phyloP scores from a whole-genome alignment of 1,140 invertebrate genomes.

The Contarinia nasturtii region DNA sequence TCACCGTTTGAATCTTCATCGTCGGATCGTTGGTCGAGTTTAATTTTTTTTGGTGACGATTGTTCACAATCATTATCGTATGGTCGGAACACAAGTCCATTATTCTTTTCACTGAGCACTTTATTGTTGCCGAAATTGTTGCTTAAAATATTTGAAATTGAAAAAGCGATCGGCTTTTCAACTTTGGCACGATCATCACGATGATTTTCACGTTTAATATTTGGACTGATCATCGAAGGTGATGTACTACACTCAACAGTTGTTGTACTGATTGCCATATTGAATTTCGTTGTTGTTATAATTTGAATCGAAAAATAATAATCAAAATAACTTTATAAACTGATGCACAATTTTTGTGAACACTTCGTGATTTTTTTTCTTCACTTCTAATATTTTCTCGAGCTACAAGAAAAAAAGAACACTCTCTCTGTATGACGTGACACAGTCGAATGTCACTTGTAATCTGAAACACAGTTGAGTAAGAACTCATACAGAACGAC shows the following conservation, averaged over 20 bases:
- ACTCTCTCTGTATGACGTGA: no score
- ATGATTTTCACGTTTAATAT: not conserved
- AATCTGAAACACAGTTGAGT: slow-evolving; percentile 15
- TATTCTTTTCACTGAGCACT: slow-evolving; percentile 1
- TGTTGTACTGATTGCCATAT: no score
- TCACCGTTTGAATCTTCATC: no score
- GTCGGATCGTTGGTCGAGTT: no score
- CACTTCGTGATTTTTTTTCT: no score
- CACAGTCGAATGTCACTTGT: slow-evolving; percentile 16
- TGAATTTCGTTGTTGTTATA: not conserved
- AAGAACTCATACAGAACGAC: slow-evolving; percentile 2
- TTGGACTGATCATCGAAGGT: slow-evolving; percentile 13
- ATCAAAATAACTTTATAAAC: no score
- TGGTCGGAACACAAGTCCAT: slow-evolving; percentile 11
- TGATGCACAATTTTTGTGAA: no score
- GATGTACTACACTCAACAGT: slow-evolving; percentile 1
- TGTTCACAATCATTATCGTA: slow-evolving; percentile 9
- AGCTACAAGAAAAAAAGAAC: no score
- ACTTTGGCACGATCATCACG: not conserved
- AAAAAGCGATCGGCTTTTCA: slow-evolving; percentile 16
- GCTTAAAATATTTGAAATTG: slow-evolving; percentile 22
- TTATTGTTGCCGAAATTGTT: slow-evolving; percentile 18
- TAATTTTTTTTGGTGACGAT: no score
- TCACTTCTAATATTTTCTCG: no score
- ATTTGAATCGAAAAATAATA: no score